Evolutionary conservation across 1,140 invertebrate species (phyloP).

Genomic region (Megalonaias nervosa): DNA sequence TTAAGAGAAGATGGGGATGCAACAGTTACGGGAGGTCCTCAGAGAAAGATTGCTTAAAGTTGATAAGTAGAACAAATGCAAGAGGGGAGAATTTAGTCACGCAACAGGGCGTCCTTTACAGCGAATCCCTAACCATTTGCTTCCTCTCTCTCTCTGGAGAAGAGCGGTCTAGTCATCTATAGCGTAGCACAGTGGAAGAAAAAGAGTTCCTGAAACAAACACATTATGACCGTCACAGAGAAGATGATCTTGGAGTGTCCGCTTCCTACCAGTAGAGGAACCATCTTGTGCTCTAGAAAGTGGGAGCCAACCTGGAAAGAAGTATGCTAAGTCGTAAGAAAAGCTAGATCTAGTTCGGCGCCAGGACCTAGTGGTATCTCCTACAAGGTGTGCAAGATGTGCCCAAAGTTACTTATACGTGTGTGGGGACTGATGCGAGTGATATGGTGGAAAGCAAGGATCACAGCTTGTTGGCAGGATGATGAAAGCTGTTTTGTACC

Average conservation of each 20-base stretch:
- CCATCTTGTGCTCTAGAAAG: background rate
- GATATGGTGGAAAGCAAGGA: conserved; percentile 7
- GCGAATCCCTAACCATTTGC: background rate
- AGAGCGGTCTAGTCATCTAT: conserved; percentile 1
- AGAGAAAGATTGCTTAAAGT: background rate
- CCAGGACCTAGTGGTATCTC: conserved; percentile 14
- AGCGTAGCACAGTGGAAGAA: conserved; percentile 1
- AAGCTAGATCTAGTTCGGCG: conserved; percentile 8
- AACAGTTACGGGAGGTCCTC: background rate
- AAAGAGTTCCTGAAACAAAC: background rate
- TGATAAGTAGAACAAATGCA: conserved; percentile 4
- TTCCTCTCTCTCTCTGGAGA: conserved; percentile 1
- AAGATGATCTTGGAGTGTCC: background rate
- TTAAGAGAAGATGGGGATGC: conserved; percentile 5
- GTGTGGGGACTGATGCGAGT: conserved; percentile 3
- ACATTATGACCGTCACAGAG: background rate
- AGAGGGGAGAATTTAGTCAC: background rate
- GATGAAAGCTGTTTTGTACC: too few species aligned
- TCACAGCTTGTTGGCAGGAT: background rate
- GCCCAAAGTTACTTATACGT: background rate
- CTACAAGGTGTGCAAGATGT: conserved; percentile 11
- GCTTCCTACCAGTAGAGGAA: background rate
- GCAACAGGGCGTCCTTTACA: background rate
- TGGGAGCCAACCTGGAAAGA: conserved; percentile 13
- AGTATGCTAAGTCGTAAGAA: conserved; percentile 8